Percentiles rank a stretch among this genome's conserved stretches.
phyloP scores from a whole-genome alignment of 1,140 invertebrate species.

The Teleogryllus occipitalis region DNA sequence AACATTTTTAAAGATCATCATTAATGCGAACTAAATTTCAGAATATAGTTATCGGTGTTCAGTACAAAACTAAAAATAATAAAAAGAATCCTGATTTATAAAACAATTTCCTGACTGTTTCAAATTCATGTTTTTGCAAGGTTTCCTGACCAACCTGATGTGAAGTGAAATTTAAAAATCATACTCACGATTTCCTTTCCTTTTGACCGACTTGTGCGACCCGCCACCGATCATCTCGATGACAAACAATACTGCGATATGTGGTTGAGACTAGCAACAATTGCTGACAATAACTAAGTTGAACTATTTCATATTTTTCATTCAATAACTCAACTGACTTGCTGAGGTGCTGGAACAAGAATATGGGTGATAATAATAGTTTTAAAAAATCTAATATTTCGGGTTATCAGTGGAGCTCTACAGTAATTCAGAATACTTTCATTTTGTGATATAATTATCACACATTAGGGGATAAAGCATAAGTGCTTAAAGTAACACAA shows the following conservation, averaged over 20 bases:
- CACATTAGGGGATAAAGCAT: no score
- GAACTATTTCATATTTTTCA: constrained; percentile 75
- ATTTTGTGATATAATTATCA: background rate
- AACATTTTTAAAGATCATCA: no score
- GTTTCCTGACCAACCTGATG: no score
- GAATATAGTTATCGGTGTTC: no score
- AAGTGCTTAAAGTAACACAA: no score
- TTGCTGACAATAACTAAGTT: constrained; percentile 72
- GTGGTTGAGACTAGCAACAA: constrained; percentile 69
- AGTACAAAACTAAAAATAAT: no score
- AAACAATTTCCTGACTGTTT: no score
- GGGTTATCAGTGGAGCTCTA: background rate
- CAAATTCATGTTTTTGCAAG: no score
- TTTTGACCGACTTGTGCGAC: constrained; percentile 74
- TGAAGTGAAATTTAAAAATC: background rate
- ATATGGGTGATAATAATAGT: no score
- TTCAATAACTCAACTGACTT: constrained; percentile 74
- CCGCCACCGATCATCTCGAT: constrained; percentile 50
- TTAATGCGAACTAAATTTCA: no score
- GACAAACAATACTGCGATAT: constrained; percentile 69
- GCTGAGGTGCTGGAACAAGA: constrained; percentile 62
- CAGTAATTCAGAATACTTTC: background rate
- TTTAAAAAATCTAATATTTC: background rate
- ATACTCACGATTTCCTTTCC: constrained; percentile 63
- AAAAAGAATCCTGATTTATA: no score